A percentile compares a stretch with the other conserved stretches of the same genome.
Conservation (phyloP, 35 echinoderm and acorn worm genomes). For the Ptychodera flava region DNA sequence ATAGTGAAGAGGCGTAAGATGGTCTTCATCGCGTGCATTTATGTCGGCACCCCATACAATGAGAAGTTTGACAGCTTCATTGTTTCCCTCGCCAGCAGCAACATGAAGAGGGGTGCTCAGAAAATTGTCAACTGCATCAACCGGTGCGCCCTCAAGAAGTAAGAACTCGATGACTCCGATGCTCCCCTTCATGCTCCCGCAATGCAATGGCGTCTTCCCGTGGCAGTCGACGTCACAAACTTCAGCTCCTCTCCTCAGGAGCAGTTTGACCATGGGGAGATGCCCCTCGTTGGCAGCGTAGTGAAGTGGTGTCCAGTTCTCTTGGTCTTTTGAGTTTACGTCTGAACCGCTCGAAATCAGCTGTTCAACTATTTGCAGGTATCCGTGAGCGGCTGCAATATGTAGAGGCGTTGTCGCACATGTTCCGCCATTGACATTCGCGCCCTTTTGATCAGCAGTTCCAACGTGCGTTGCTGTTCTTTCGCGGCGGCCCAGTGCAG, state of each 20-base stretch:
- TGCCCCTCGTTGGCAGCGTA: background rate
- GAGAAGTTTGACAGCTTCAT: background rate
- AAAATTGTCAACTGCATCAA: background rate
- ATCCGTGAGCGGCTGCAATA: background rate
- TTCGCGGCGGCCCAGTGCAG: background rate
- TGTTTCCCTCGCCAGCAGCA: background rate
- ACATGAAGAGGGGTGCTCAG: background rate
- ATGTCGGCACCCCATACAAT: background rate
- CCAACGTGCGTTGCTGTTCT: background rate
- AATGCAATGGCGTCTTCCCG: background rate
- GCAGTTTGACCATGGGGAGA: background rate
- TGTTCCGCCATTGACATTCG: background rate
- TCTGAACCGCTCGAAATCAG: background rate
- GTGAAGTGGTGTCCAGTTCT: background rate
- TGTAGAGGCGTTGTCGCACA: background rate
- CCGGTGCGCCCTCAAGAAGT: background rate
- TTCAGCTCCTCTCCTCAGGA: background rate
- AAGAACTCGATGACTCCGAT: background rate
- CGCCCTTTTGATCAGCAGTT: background rate
- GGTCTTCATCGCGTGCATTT: constrained; percentile 19
- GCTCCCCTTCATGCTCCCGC: background rate
- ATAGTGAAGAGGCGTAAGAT: constrained; percentile 74
- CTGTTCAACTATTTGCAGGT: background rate
- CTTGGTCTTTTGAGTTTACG: background rate
- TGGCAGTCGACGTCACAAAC: background rate